Percentiles rank a stretch among this genome's conserved stretches.
phyloP scores from a whole-genome alignment of 2,888 invertebrate species.

The Aromia moschata region DNA sequence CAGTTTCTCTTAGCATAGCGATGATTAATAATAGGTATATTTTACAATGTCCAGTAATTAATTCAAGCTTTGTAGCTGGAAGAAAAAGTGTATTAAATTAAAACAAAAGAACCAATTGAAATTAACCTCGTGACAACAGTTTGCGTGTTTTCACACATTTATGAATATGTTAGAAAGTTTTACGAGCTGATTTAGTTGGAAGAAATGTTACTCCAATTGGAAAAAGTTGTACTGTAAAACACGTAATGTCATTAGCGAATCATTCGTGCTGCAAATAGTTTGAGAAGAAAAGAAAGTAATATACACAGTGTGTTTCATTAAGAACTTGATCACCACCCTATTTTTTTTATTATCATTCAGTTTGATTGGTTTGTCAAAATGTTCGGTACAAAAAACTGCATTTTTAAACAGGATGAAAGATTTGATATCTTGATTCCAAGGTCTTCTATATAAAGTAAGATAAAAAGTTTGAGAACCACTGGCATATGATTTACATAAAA shows the following conservation, averaged over 20 bases:
- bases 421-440: too few relatives aligned
- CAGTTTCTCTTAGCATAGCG: background rate
- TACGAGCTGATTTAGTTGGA: conserved; percentile 4
- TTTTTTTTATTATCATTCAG: too few relatives aligned
- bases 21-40: too few relatives aligned
- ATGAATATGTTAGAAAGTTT: conserved; percentile 17
- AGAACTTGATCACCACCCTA: too few relatives aligned
- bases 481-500: too few relatives aligned
- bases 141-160: conserved; percentile 20
- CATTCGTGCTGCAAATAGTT: background rate
- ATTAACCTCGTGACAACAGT: background rate
- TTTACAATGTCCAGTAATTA: background rate
- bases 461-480: too few relatives aligned
- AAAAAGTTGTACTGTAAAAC: background rate
- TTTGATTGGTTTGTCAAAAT: too few relatives aligned
- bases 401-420: too few relatives aligned
- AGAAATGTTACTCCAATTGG: conserved; percentile 3
- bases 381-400: too few relatives aligned
- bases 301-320: too few relatives aligned
- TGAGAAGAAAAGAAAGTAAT: background rate
- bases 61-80: conserved; percentile 5
- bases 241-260: background rate
- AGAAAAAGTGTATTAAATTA: conserved; percentile 13
- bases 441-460: too few relatives aligned
- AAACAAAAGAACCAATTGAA: background rate